phyloP scores from a whole-genome alignment of 1,140 invertebrate genomes.

The Uloborus diversus region DNA sequence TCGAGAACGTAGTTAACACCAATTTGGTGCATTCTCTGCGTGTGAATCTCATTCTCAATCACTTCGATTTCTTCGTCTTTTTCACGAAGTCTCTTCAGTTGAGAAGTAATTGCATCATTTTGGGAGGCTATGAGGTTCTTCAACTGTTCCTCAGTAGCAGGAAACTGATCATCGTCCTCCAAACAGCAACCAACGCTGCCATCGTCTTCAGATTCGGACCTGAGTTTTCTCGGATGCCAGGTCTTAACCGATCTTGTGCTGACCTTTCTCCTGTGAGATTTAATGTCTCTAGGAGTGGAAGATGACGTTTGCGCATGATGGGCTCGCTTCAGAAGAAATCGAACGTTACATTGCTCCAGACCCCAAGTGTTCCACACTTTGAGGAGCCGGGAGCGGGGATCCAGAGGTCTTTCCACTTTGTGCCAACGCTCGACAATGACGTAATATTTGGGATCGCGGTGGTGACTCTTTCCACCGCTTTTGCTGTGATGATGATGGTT shows the following conservation, averaged over 20 bases:
- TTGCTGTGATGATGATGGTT: conserved; percentile 9
- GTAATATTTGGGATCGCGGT: conserved; percentile 65
- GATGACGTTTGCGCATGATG: conserved; percentile 57
- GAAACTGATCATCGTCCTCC: conserved; percentile 42
- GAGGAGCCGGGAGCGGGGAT: conserved; percentile 74
- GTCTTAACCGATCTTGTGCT: conserved; percentile 36
- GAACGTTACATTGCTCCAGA: conserved; percentile 75
- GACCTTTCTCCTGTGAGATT: conserved; percentile 34
- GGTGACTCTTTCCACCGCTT: conserved; percentile 18
- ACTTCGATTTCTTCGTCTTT: conserved; percentile 80
- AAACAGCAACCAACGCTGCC: conserved; percentile 24
- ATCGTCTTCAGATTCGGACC: conserved; percentile 46
- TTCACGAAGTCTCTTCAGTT: conserved; percentile 73
- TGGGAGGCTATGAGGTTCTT: conserved; percentile 81
- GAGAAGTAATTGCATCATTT: conserved; percentile 80
- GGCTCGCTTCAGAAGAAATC: conserved; percentile 66
- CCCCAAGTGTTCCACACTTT: conserved; percentile 81
- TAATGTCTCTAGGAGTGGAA: conserved; percentile 50
- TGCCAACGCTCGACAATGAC: conserved; percentile 71
- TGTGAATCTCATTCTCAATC: conserved; percentile 79
- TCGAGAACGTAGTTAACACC: conserved; percentile 84
- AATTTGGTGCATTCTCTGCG: conserved; percentile 74
- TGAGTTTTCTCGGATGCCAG: conserved; percentile 47
- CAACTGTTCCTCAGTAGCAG: conserved; percentile 69
- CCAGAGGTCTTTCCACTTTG: conserved; percentile 75